A percentile compares a stretch with the other conserved stretches of the same genome.
These are phyloP conservation scores for Brassicogethes aeneus DNA, from an alignment of 2,888 invertebrate species.

Conservation along the genomic window DNA sequence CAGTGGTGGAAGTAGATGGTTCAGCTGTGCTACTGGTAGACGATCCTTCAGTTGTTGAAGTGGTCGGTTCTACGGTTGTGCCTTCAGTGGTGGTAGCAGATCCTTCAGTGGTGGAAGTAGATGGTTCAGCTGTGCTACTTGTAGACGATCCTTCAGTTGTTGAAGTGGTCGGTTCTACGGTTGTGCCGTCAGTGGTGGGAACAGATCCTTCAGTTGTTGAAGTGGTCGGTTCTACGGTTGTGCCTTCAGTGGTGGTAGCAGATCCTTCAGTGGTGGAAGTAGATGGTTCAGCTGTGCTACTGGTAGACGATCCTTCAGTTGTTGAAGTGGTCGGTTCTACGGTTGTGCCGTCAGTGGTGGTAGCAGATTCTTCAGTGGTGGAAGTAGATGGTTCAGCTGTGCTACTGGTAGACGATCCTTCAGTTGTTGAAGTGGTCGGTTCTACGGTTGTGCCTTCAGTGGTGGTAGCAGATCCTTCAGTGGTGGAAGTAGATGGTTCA, in stretches of 20 bases:
- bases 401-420: neutral
- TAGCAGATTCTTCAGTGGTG: neutral
- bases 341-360: too few relatives aligned
- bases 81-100: neutral
- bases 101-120: neutral
- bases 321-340: neutral
- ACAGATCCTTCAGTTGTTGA: neutral
- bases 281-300: neutral
- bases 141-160: neutral
- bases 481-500: neutral
- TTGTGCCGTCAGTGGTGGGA: neutral
- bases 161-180: neutral
- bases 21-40: neutral
- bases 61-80: neutral
- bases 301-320: neutral
- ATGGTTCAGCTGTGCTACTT: neutral
- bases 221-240: neutral
- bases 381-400: neutral
- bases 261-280: neutral
- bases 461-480: neutral
- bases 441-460: neutral
- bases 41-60: neutral
- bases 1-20: neutral
- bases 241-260: neutral
- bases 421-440: neutral